Evolutionary conservation across 2,888 invertebrate genomes (phyloP).

Genomic region (Ophion costatus): DNA sequence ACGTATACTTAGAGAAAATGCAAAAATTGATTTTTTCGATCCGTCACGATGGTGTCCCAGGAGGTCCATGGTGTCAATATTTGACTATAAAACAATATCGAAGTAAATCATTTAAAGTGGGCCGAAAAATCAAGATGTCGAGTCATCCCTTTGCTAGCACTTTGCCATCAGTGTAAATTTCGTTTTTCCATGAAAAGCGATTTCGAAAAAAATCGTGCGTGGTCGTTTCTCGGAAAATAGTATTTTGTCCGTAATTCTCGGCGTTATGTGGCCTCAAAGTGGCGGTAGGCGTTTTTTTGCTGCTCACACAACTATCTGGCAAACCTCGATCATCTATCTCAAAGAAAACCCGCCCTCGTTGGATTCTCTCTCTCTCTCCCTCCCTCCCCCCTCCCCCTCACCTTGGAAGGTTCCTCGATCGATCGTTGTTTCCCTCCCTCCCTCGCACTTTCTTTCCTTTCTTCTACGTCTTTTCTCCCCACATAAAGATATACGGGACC

Average conservation of each 20-base stretch:
- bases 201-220: neutral
- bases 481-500: constrained; percentile 9
- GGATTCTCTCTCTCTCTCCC: neutral
- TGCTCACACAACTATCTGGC: constrained; percentile 30
- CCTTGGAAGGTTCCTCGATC: constrained; percentile 39
- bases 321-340: constrained; percentile 42
- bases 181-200: neutral
- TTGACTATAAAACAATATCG: too few species aligned
- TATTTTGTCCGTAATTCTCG: constrained; percentile 1
- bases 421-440: constrained; percentile 27
- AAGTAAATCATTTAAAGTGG: too few species aligned
- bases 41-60: too few species aligned
- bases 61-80: too few species aligned
- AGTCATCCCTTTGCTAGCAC: too few species aligned
- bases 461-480: constrained; percentile 8
- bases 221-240: neutral
- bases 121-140: too few species aligned
- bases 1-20: too few species aligned
- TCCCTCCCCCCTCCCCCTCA: constrained; percentile 1
- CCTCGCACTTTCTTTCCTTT: neutral
- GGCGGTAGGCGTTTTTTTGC: constrained; percentile 11
- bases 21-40: too few species aligned
- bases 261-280: constrained; percentile 14
- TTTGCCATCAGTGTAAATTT: too few species aligned
- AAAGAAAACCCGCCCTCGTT: constrained; percentile 29